Conservation (phyloP, 2,113 vertebrate genomes). For the Pristiophorus japonicus region DNA sequence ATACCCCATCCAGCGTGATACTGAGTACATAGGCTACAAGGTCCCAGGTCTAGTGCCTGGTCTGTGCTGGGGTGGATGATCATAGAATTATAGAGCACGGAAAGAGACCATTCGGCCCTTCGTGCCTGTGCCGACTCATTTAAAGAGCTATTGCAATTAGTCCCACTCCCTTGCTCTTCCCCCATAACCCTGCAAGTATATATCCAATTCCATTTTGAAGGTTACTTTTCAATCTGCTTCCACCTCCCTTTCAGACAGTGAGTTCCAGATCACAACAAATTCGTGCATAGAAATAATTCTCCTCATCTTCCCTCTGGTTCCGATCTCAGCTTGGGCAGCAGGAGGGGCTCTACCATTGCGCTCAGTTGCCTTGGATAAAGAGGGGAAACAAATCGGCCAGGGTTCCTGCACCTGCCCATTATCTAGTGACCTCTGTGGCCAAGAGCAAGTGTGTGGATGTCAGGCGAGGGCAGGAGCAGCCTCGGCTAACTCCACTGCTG, state of each 20-base stretch:
- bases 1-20: not conserved
- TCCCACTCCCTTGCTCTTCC: not conserved
- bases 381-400: not conserved
- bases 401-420: not conserved
- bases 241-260: not conserved
- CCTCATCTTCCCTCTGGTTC: not conserved
- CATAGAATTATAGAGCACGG: not conserved
- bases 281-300: not conserved
- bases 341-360: not conserved
- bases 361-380: not conserved
- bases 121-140: not conserved
- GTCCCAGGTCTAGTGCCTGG: not conserved
- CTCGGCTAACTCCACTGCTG: not conserved
- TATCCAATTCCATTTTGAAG: not conserved
- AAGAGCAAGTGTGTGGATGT: not conserved
- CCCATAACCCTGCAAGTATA: not conserved
- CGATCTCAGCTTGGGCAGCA: not conserved
- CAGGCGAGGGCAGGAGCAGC: not conserved
- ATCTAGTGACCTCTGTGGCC: not conserved
- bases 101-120: not conserved
- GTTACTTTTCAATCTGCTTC: not conserved
- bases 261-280: not conserved
- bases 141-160: not conserved
- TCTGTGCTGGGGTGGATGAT: not conserved
- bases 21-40: not conserved